These are phyloP conservation scores for Drosophila monieri DNA, from an alignment of 2,888 invertebrate genomes.

Conservation along the genomic window DNA sequence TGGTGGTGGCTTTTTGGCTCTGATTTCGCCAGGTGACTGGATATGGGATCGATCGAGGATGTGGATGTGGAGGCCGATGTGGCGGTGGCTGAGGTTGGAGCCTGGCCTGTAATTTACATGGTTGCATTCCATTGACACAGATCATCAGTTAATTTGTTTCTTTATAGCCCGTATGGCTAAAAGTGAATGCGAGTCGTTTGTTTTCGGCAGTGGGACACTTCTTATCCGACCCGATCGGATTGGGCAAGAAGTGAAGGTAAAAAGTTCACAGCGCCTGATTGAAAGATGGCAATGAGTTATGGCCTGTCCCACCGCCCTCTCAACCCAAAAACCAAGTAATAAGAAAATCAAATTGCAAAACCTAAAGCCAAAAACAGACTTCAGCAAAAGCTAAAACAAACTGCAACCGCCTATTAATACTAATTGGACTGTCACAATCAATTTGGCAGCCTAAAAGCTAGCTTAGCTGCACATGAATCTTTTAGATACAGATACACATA, in stretches of 20 bases:
- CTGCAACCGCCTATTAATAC: constrained; percentile 39
- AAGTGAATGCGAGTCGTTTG: constrained; percentile 81
- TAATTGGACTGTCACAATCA: constrained; percentile 70
- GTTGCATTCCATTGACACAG: constrained; percentile 83
- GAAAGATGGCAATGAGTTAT: constrained; percentile 49
- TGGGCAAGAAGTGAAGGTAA: constrained; percentile 42
- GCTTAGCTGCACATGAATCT: constrained; percentile 21
- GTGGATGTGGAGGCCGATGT: constrained; percentile 22
- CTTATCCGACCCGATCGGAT: constrained; percentile 66
- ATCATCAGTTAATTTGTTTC: constrained; percentile 82
- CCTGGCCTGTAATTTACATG: constrained; percentile 72
- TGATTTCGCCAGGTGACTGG: constrained; percentile 39
- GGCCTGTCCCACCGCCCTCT: constrained; percentile 6
- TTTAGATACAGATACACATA: constrained; percentile 7
- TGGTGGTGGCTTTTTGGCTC: constrained; percentile 28
- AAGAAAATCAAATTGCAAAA: constrained; percentile 27
- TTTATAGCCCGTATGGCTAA: constrained; percentile 66
- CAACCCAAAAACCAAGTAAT: background rate
- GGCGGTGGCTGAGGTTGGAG: constrained; percentile 3
- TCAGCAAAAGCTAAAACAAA: constrained; percentile 24
- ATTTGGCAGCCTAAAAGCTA: constrained; percentile 52
- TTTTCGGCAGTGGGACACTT: constrained; percentile 81
- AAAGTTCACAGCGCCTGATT: constrained; percentile 20
- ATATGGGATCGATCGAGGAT: constrained; percentile 18
- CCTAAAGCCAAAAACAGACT: constrained; percentile 15